Percentiles rank a stretch among this genome's conserved stretches.
Conservation (phyloP, 2,113 vertebrate species). For the Callorhinus ursinus region DNA sequence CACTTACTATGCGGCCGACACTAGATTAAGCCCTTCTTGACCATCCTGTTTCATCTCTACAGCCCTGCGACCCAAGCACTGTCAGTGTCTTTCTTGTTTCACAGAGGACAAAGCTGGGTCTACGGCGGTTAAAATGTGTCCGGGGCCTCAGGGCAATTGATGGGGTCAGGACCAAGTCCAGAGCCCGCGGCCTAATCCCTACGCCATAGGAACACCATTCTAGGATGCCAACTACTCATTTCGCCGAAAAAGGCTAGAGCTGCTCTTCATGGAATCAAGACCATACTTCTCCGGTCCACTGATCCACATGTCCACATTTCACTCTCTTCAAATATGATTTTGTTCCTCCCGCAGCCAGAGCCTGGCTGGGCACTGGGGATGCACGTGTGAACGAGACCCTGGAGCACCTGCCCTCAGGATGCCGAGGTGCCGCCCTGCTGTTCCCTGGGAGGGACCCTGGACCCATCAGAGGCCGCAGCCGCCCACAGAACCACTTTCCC, state of each 20-base stretch:
- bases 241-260: background rate
- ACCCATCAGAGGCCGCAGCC: rapidly evolving
- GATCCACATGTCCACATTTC: background rate
- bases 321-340: background rate
- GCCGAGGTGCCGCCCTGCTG: rapidly evolving
- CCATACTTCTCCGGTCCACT: background rate
- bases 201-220: background rate
- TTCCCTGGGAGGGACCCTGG: background rate
- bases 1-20: background rate
- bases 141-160: background rate
- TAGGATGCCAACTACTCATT: background rate
- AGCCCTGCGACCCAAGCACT: background rate
- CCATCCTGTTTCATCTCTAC: background rate
- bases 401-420: background rate
- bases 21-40: background rate
- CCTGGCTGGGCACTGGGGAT: background rate
- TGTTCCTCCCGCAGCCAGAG: background rate
- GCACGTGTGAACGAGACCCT: background rate
- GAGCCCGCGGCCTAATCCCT: background rate
- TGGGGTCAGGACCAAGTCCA: background rate
- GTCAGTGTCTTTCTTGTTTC: background rate
- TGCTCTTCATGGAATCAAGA: background rate
- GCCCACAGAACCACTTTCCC: background rate
- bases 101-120: background rate
- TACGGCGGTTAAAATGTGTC: background rate